Evolutionary conservation across 2,113 vertebrate genomes (phyloP), one percentile per base, ranked within the genome.

Genomic region (Potamarius usumacintae): DNA sequence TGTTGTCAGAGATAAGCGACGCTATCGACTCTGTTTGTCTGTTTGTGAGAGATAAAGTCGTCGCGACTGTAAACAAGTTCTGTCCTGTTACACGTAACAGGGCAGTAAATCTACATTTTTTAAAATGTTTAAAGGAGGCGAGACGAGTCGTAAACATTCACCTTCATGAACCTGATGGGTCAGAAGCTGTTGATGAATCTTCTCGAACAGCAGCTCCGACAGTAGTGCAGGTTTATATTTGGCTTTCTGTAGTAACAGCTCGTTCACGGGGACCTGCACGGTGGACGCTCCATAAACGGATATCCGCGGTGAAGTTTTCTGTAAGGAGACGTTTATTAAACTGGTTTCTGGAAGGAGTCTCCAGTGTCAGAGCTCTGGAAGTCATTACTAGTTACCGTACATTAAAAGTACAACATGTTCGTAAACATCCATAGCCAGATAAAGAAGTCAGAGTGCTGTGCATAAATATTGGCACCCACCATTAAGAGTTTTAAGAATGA

Each of bases 1-100:
- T 53, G 72, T 69, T 83, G 34, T 77, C 58, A n/a, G 20, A 84
- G 82, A 88, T 88, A 84, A 79, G 42, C 18, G 27, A 78, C 30
- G 12, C 27, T 84, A 65, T 87, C 50, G 9, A 22, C 62, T 67
- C 57, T 65, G 57, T 60, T 65, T 87, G 78, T 80, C 60, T 77
- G 81, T 69, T 63, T 48, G 60, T 53, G 20, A 76, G 10, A 8
- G 58, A 87, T 84, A 83, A 83, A 27, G 48, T 7, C 3, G 71
- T 55, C 48, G 50, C 58, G 18, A 14, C 79, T 74, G 79, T 58
- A 71, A 58, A 3, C 17, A 12, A 30, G 14, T 6, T 48, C 30
- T 52, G 42, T 30, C 14, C n/a, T 34, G 0, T 87, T 83, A n/a
- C 25, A 67, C 27, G 9, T 20, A 25, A 52, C 48, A 78, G 11